A percentile compares a stretch with the other conserved stretches of the same genome.
phyloP scores from a whole-genome alignment of 2,888 invertebrate species.

The Hesperia comma region DNA sequence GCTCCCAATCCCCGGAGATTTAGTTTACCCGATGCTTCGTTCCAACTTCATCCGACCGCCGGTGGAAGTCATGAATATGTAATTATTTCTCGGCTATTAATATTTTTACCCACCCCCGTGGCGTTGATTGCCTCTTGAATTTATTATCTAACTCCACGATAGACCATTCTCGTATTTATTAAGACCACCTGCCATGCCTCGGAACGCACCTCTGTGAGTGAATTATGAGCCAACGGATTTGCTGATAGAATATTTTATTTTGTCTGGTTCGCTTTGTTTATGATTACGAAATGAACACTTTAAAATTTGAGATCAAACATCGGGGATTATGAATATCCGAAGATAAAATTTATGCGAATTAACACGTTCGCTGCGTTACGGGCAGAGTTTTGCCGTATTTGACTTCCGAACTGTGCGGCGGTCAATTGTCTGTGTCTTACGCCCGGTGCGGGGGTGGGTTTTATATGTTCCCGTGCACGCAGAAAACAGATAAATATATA shows the following conservation, averaged over 20 bases:
- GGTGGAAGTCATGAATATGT: slow-evolving; percentile 79
- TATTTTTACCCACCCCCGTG: slow-evolving; percentile 80
- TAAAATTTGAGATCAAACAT: slow-evolving; percentile 40
- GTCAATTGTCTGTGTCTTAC: too few species aligned
- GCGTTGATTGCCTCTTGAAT: slow-evolving; percentile 84
- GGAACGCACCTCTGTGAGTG: slow-evolving; percentile 70
- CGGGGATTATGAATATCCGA: slow-evolving; percentile 3
- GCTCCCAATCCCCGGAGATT: slow-evolving; percentile 61
- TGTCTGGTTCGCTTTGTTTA: slow-evolving; percentile 61
- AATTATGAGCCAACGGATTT: slow-evolving; percentile 76
- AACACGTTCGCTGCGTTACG: too few species aligned
- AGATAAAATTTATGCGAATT: background rate
- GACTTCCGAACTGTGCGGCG: too few species aligned
- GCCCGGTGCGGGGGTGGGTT: too few species aligned
- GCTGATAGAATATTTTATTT: slow-evolving; percentile 83
- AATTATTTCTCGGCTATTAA: slow-evolving; percentile 82
- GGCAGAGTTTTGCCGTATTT: too few species aligned
- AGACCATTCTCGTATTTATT: slow-evolving; percentile 82
- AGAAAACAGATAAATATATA: too few species aligned
- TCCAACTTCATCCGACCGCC: slow-evolving; percentile 46
- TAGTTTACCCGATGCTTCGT: slow-evolving; percentile 57
- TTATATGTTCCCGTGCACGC: too few species aligned
- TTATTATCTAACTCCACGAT: slow-evolving; percentile 80
- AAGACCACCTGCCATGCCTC: slow-evolving; percentile 80
- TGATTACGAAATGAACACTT: slow-evolving; percentile 57